Evolutionary conservation across 2,888 invertebrate genomes (phyloP).

Genomic region (Hydraecia micacea): DNA sequence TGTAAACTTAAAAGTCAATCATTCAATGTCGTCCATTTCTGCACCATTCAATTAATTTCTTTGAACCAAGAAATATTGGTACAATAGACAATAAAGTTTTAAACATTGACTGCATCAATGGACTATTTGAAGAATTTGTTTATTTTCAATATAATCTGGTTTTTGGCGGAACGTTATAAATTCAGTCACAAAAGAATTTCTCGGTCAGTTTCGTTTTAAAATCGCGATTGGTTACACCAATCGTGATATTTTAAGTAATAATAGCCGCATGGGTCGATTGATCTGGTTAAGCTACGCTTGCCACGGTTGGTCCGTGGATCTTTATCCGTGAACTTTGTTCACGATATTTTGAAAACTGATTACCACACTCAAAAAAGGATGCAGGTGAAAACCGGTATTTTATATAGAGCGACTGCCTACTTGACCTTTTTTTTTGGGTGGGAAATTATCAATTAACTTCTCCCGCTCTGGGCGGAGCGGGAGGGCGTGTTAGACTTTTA

Average conservation of each 20-base stretch:
- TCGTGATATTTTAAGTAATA: too few relatives aligned
- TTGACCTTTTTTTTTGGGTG: too few relatives aligned
- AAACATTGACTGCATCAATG: constrained; percentile 28
- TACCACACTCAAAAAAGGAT: too few relatives aligned
- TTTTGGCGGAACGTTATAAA: constrained; percentile 20
- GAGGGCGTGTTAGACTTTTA: too few relatives aligned
- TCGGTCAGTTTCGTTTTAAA: background rate
- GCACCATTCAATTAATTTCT: background rate
- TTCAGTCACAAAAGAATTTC: constrained; percentile 22
- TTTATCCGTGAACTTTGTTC: too few relatives aligned
- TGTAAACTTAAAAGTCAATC: background rate
- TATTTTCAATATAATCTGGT: constrained; percentile 27
- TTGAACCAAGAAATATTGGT: background rate
- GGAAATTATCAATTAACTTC: too few relatives aligned
- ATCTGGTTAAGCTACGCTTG: too few relatives aligned
- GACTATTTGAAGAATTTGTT: constrained; percentile 26
- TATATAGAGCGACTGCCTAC: too few relatives aligned
- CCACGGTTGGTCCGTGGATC: too few relatives aligned
- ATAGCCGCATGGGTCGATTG: background rate
- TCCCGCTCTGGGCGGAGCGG: too few relatives aligned
- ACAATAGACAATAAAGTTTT: constrained; percentile 1
- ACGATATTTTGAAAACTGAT: too few relatives aligned
- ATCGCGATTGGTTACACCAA: background rate
- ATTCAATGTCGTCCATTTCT: background rate
- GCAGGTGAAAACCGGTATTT: too few relatives aligned